Evolutionary conservation across 2,797 vertebrate species (phyloP), one percentile per base, ranked within the genome.

Genomic region (Gymnopithys bicolor): DNA sequence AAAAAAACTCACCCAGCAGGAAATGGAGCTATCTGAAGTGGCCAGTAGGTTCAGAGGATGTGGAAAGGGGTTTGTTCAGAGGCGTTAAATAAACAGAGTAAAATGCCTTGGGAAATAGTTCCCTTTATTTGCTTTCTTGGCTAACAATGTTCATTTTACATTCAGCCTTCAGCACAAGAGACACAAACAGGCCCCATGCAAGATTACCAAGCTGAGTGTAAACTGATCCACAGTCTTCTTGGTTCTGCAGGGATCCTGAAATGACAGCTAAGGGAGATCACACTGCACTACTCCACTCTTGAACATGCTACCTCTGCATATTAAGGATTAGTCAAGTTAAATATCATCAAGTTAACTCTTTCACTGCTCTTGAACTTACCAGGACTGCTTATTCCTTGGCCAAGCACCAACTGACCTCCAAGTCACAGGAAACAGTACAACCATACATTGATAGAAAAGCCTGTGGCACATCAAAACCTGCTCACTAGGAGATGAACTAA

Each of bases 11-110:
- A 92, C 82, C 89, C 89, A 94, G 95, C 91, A 95, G 95, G 95
- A 97, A 96, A 95, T 96, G 93, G 95, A 94, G 87, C 96, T 96
- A 93, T 95, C 95, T 95, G 91, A 94, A 96, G 94, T 96, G 86
- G 89, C 90, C 91, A 95, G 82, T 93, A 95, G 87, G 87, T 90
- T 88, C 84, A 89, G 55, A 94, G 90, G 89, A 95, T 90, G 85
- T 93, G 89, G 93, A 94, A 82, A 90, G 74, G 84, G 79, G 76
- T 79, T 96, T 96, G 92, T 95, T 94, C 91, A 94, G 87, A 85
- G 91, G 91, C 71, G 37, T 87, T 95, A 94, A 96, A 92, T 60
- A 95, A 95, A 95, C 90, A 89, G 79, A 93, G 66, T 45, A 89
- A 92, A 95, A 95, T 93, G 62, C 83, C 91, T 96, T 95, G 94